phyloP scores from a whole-genome alignment of 2,888 invertebrate species.

The Malthinus seriepunctatus region DNA sequence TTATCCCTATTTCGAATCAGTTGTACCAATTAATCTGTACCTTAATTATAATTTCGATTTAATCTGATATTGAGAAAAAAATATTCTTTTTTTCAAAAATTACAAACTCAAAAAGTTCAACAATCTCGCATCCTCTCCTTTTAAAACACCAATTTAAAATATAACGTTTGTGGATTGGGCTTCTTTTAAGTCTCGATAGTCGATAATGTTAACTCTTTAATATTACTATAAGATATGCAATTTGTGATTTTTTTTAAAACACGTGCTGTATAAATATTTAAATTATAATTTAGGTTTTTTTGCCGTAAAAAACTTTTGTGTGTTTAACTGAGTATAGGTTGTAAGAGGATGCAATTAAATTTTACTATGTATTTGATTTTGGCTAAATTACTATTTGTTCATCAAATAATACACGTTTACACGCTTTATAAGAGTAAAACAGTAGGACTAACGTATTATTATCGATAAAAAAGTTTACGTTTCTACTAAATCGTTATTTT shows the following conservation, averaged over 20 bases:
- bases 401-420: no score
- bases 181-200: background rate
- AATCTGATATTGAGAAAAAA: slow-evolving; percentile 10
- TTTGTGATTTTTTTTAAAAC: slow-evolving; percentile 8
- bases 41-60: slow-evolving; percentile 19
- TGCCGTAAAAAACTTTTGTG: background rate
- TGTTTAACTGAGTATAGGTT: background rate
- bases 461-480: no score
- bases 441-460: no score
- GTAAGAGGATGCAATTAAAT: no score
- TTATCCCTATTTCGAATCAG: slow-evolving; percentile 8
- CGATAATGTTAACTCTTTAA: slow-evolving; percentile 1
- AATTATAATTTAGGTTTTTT: slow-evolving; percentile 13
- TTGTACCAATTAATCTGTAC: slow-evolving; percentile 21
- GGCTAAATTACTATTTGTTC: no score
- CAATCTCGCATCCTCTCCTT: background rate
- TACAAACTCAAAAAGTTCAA: slow-evolving; percentile 2
- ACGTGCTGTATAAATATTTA: slow-evolving; percentile 13
- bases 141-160: background rate
- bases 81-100: background rate
- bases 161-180: background rate
- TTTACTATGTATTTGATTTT: no score
- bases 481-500: no score
- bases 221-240: slow-evolving; percentile 12
- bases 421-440: no score